phyloP scores from a whole-genome alignment of 2,797 vertebrate genomes.

The Mus minutoides region DNA sequence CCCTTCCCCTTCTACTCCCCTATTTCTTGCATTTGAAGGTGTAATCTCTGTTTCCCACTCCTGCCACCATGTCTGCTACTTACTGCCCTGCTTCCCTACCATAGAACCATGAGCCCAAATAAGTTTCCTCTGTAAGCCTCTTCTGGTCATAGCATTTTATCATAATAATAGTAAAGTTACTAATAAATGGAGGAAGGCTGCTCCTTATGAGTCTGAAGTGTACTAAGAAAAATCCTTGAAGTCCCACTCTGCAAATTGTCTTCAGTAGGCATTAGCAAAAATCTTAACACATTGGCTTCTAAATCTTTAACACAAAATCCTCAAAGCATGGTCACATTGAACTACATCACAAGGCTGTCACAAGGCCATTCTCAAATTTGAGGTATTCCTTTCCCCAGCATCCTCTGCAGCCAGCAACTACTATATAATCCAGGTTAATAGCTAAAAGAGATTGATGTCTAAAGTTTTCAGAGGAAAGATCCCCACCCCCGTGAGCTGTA shows the following conservation, averaged over 20 bases:
- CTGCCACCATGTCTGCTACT: not conserved
- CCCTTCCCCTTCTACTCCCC: fast-evolving
- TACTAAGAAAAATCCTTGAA: constrained; percentile 14
- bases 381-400: not conserved
- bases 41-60: not conserved
- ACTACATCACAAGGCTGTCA: not conserved
- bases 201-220: not conserved
- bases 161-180: not conserved
- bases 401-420: not conserved
- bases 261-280: not conserved
- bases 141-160: not conserved
- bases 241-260: not conserved
- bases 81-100: not conserved
- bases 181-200: not conserved
- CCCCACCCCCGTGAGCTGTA: not conserved
- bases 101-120: not conserved
- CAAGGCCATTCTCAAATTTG: not conserved
- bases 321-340: not conserved
- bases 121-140: not conserved
- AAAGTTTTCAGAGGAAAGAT: not conserved
- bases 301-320: constrained; percentile 39
- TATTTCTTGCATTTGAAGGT: not conserved
- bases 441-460: not conserved
- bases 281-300: not conserved
- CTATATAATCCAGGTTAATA: not conserved